Evolutionary conservation across 2,113 vertebrate species (phyloP).

Genomic region (Oryzias woworae): DNA sequence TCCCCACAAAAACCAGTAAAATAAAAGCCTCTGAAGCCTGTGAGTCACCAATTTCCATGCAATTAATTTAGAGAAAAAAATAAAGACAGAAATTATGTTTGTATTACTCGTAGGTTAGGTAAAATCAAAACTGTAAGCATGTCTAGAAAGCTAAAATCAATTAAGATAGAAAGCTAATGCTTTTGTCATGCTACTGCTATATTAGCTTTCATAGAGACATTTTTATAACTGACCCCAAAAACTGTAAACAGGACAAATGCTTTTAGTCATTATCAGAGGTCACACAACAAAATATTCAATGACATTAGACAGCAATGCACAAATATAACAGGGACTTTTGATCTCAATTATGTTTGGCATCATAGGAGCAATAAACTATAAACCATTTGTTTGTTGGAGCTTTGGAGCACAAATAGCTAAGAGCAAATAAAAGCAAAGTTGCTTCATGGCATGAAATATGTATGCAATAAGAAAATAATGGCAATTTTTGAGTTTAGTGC

Average conservation of each 20-base stretch:
- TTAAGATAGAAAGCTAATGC: too few relatives aligned
- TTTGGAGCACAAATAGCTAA: neutral
- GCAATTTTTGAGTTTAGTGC: too few relatives aligned
- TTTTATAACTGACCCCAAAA: conserved; percentile 1
- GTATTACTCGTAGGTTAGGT: too few relatives aligned
- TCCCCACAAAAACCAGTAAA: too few relatives aligned
- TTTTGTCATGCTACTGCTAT: too few relatives aligned
- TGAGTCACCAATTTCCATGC: too few relatives aligned
- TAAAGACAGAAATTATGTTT: too few relatives aligned
- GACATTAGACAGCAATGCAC: neutral
- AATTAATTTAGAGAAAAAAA: too few relatives aligned
- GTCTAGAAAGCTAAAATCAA: too few relatives aligned
- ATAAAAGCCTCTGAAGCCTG: too few relatives aligned
- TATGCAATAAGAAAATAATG: neutral
- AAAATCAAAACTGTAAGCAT: too few relatives aligned
- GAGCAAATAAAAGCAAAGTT: neutral
- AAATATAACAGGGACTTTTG: conserved; percentile 10
- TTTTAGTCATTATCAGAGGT: conserved; percentile 5
- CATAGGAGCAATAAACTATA: conserved; percentile 14
- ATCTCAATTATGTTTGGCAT: conserved; percentile 7
- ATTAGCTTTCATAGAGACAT: too few relatives aligned
- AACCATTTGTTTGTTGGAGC: neutral
- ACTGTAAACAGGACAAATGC: neutral
- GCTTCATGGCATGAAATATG: neutral
- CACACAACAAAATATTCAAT: neutral